These are phyloP conservation scores for Aporophyla lueneburgensis DNA, from an alignment of 2,888 invertebrate species.

Conservation along the genomic window DNA sequence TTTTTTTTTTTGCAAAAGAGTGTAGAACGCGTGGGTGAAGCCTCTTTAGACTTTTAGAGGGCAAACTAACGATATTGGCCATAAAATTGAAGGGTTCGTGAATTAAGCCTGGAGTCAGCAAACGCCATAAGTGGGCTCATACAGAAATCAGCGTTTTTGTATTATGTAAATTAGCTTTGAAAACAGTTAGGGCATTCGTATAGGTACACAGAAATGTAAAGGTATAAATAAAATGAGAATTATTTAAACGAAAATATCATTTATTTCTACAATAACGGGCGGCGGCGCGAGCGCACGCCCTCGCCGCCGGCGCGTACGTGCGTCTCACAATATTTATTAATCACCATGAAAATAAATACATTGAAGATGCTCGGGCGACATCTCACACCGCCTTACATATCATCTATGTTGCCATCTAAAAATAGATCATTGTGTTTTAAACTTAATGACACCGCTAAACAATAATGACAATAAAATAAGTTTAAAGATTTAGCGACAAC, in stretches of 20 bases:
- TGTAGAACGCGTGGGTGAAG: neutral
- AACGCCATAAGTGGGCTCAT: neutral
- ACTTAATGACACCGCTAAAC: conserved; percentile 84
- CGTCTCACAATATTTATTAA: conserved; percentile 89
- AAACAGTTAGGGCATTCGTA: neutral
- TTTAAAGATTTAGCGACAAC: conserved; percentile 87
- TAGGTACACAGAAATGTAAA: neutral
- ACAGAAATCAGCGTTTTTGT: neutral
- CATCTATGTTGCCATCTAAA: conserved; percentile 85
- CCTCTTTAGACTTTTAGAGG: neutral
- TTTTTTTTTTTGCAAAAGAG: too few relatives aligned
- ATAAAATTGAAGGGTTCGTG: neutral
- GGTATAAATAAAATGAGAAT: conserved; percentile 79
- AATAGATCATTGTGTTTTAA: conserved; percentile 83
- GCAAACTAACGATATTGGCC: neutral
- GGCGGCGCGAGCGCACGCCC: conserved; percentile 76
- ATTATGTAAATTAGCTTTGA: neutral
- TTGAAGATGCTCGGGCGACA: conserved; percentile 80
- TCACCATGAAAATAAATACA: conserved; percentile 88
- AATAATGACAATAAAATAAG: conserved; percentile 84
- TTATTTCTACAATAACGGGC: conserved; percentile 89
- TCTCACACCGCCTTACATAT: conserved; percentile 82
- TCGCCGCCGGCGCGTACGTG: conserved; percentile 81
- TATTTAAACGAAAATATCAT: conserved; percentile 90
- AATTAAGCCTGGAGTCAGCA: neutral